Conservation (phyloP, 1,140 invertebrate species). For the Saxidomus purpurata region DNA sequence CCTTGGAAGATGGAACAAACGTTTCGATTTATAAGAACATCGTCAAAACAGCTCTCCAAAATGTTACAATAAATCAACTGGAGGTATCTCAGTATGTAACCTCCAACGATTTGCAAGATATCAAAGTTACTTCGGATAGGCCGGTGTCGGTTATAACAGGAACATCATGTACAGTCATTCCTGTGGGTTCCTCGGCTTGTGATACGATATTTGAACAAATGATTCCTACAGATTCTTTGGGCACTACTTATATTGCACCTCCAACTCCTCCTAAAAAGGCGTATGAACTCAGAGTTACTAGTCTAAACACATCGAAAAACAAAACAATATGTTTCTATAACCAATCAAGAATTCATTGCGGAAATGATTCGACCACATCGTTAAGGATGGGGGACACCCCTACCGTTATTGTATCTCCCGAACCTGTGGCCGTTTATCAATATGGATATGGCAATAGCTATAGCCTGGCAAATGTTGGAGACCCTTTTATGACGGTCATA, state of each 20-base stretch:
- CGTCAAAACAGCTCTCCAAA: neutral
- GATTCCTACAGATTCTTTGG: neutral
- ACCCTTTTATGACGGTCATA: neutral
- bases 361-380: neutral
- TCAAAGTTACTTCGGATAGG: neutral
- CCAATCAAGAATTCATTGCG: neutral
- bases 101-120: neutral
- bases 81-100: neutral
- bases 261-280: neutral
- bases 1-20: neutral
- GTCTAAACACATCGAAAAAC: neutral
- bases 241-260: neutral
- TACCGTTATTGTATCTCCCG: neutral
- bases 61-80: neutral
- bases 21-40: neutral
- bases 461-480: neutral
- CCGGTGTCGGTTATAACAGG: neutral
- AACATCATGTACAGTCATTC: neutral
- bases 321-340: neutral
- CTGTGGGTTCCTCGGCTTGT: neutral
- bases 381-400: neutral
- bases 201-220: neutral
- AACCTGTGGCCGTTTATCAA: neutral
- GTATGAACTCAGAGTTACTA: neutral
- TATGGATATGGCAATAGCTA: neutral